These are phyloP conservation scores for Hypena proboscidalis DNA, from an alignment of 2,888 invertebrate species.

Conservation along the genomic window DNA sequence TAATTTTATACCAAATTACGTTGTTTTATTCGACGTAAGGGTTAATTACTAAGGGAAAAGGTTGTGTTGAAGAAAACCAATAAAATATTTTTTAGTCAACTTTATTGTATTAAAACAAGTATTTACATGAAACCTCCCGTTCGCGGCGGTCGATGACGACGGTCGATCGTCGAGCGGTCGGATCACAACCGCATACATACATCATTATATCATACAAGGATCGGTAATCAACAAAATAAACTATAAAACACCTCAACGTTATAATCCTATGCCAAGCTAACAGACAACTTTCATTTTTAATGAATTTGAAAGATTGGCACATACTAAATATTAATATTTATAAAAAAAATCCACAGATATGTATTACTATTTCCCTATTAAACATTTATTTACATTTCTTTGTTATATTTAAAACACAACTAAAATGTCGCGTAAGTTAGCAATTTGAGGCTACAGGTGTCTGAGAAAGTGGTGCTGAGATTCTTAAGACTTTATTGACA, in stretches of 20 bases:
- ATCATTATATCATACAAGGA: constrained; percentile 35
- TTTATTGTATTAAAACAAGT: constrained; percentile 49
- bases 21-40: no score
- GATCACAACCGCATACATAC: constrained; percentile 42
- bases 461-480: not conserved
- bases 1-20: constrained; percentile 13
- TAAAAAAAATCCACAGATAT: constrained; percentile 44
- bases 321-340: constrained; percentile 41
- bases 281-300: constrained; percentile 43
- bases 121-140: constrained; percentile 43
- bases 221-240: constrained; percentile 43
- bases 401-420: constrained; percentile 32
- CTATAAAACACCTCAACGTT: constrained; percentile 44
- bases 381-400: constrained; percentile 45
- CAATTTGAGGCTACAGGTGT: constrained; percentile 12
- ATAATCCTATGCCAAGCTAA: constrained; percentile 41
- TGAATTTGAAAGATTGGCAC: constrained; percentile 47
- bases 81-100: constrained; percentile 39
- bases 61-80: constrained; percentile 15
- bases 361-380: constrained; percentile 40
- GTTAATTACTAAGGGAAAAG: no score
- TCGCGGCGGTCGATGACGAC: constrained; percentile 35
- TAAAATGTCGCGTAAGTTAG: constrained; percentile 37
- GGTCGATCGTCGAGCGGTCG: no score
- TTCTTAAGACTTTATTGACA: not conserved